Evolutionary conservation across 2,888 invertebrate genomes (phyloP).

Genomic region (Eutolmus rufibarbis): DNA sequence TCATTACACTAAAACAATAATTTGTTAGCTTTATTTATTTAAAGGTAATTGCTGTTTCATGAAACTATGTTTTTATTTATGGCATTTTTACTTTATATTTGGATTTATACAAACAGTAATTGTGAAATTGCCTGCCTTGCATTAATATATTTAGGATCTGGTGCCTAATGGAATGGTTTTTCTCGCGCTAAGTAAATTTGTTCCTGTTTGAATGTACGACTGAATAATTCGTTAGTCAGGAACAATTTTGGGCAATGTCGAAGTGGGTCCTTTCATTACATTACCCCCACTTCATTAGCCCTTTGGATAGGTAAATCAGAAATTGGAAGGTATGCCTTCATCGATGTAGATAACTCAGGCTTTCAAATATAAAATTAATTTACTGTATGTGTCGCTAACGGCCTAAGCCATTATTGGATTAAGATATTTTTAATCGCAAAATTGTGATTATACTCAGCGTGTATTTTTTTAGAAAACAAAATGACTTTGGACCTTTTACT

Average conservation of each 20-base stretch:
- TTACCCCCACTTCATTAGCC: not conserved
- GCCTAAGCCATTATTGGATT: too few species aligned
- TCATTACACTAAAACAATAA: not conserved
- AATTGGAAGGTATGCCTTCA: not conserved
- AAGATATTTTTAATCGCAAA: too few species aligned
- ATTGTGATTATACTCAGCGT: too few species aligned
- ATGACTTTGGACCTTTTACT: too few species aligned
- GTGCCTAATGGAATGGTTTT: not conserved
- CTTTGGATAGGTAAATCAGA: not conserved
- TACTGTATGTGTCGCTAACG: too few species aligned
- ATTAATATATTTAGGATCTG: not conserved
- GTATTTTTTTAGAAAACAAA: too few species aligned
- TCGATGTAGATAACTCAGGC: too few species aligned
- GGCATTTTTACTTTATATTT: not conserved
- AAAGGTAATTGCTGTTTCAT: not conserved
- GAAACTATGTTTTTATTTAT: not conserved
- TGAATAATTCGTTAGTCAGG: not conserved
- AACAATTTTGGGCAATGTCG: not conserved
- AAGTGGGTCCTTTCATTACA: not conserved
- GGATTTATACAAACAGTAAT: not conserved
- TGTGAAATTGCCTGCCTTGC: not conserved
- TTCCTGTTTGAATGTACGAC: not conserved
- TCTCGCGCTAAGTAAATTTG: not conserved
- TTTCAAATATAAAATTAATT: too few species aligned
- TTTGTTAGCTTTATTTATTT: not conserved